Conservation (phyloP, 2,888 invertebrate genomes). For the Microchrysa polita region DNA sequence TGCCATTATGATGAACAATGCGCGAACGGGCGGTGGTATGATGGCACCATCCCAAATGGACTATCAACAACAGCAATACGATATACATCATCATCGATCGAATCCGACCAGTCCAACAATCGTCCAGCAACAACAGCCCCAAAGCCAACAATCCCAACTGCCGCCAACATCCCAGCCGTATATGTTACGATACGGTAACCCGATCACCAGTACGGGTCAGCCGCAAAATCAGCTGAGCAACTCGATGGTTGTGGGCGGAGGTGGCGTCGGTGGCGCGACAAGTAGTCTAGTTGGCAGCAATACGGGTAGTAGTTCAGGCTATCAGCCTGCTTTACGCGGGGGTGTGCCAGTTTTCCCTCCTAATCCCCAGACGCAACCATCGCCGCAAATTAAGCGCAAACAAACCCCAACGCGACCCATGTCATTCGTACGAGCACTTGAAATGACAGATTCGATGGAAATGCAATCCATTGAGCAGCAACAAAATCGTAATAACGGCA, state of each 20-base stretch:
- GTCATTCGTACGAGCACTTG: conserved; percentile 88
- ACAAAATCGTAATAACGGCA: conserved; percentile 56
- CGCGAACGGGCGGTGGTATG: conserved; percentile 52
- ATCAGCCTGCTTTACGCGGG: conserved; percentile 73
- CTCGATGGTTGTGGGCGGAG: conserved; percentile 47
- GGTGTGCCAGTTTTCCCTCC: conserved; percentile 77
- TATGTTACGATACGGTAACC: conserved; percentile 59
- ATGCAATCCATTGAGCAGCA: conserved; percentile 69
- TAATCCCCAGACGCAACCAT: conserved; percentile 64
- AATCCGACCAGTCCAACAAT: conserved; percentile 79
- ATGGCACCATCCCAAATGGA: conserved; percentile 57
- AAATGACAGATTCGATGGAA: conserved; percentile 90
- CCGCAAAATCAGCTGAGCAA: conserved; percentile 46
- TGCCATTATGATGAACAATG: conserved; percentile 49
- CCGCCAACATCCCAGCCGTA: conserved; percentile 59
- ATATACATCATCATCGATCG: conserved; percentile 71
- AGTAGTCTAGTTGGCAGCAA: conserved; percentile 43
- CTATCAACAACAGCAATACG: conserved; percentile 65
- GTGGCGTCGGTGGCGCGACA: too few relatives aligned
- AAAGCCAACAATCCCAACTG: conserved; percentile 52
- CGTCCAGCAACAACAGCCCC: conserved; percentile 64
- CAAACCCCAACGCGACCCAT: conserved; percentile 75
- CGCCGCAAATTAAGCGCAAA: conserved; percentile 70
- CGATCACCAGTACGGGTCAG: conserved; percentile 45
- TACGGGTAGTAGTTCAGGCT: conserved; percentile 58